These are phyloP conservation scores for Chlorospingus semifuscus DNA, from an alignment of 2,797 vertebrate genomes.

Conservation along the genomic window DNA sequence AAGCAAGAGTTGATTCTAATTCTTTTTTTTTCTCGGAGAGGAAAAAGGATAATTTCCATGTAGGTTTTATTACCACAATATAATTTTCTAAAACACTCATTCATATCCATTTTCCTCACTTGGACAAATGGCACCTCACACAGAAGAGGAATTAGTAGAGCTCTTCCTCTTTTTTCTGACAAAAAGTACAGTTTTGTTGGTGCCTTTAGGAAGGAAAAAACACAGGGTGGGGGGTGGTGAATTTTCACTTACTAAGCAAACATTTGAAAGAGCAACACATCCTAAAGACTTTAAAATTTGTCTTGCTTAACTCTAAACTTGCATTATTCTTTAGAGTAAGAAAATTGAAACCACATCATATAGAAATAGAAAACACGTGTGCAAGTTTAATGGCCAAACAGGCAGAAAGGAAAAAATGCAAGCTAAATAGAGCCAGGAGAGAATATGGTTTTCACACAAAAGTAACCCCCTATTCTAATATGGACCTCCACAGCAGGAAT, in stretches of 20 bases:
- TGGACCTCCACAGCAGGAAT: not conserved
- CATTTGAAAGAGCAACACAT: constrained; percentile 59
- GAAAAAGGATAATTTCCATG: not conserved
- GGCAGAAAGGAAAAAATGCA: not conserved
- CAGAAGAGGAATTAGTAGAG: not conserved
- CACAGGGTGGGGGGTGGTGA: not conserved
- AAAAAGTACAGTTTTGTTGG: not conserved
- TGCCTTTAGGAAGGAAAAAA: constrained; percentile 30
- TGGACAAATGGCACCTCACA: not conserved
- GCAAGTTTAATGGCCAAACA: constrained; percentile 55
- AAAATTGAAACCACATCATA: constrained; percentile 63
- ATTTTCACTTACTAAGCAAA: constrained; percentile 59
- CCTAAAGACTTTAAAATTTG: constrained; percentile 47
- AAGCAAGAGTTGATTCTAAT: not conserved
- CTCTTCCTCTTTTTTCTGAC: not conserved
- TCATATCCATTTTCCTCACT: constrained; percentile 11
- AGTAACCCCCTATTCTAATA: constrained; percentile 1
- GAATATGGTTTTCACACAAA: constrained; percentile 34
- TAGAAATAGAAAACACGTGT: constrained; percentile 73
- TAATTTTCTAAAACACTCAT: not conserved
- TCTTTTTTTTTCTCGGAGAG: not conserved
- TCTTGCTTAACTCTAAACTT: constrained; percentile 56
- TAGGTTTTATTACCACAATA: not conserved
- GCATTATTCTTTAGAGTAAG: constrained; percentile 50
- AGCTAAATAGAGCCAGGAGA: constrained; percentile 41